Evolutionary conservation across 1,140 invertebrate species (phyloP).

Genomic region (Euglossa dilemma): DNA sequence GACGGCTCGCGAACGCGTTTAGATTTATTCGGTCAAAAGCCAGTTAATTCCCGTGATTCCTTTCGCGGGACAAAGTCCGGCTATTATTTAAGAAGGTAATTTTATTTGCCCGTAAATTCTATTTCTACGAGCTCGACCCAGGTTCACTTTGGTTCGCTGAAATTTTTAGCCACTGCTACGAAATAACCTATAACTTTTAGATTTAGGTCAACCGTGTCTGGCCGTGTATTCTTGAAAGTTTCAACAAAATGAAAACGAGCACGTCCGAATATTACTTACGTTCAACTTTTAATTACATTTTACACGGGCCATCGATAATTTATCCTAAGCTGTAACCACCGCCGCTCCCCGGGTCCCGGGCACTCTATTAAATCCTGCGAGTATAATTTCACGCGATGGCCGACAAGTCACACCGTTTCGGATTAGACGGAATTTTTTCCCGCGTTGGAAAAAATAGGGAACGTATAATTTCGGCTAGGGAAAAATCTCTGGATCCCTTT

Average conservation of each 20-base stretch:
- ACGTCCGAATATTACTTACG: conserved; percentile 18
- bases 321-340: conserved; percentile 13
- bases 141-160: conserved; percentile 17
- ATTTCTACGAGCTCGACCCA: background rate
- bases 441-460: too few species aligned
- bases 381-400: conserved; percentile 16
- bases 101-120: conserved; percentile 27
- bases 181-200: conserved; percentile 32
- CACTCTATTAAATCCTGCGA: background rate
- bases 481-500: background rate
- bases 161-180: conserved; percentile 38
- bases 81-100: conserved; percentile 7
- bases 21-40: background rate
- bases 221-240: conserved; percentile 29
- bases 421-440: background rate
- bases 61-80: background rate
- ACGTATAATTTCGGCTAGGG: background rate
- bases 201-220: conserved; percentile 12
- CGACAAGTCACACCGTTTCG: background rate
- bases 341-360: background rate
- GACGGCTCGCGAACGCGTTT: background rate
- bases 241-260: conserved; percentile 24
- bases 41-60: background rate
- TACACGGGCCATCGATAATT: conserved; percentile 16
- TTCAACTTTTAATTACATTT: conserved; percentile 36